phyloP scores from a whole-genome alignment of 2,888 invertebrate genomes.

The Anthrax anthrax region DNA sequence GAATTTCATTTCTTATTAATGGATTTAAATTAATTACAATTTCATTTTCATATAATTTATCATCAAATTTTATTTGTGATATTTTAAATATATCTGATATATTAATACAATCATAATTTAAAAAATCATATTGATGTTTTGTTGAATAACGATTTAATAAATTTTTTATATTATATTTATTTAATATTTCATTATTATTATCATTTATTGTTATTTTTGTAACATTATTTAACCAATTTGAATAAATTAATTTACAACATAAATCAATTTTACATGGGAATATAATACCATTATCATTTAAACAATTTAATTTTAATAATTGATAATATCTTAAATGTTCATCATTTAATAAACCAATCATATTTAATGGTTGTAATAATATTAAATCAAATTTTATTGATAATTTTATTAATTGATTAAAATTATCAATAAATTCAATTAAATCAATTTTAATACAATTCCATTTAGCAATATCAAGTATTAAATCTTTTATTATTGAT shows the following conservation, averaged over 20 bases:
- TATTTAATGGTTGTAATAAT: slow-evolving; percentile 11
- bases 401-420: slow-evolving; percentile 3
- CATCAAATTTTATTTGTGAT: slow-evolving; percentile 7
- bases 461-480: slow-evolving; percentile 7
- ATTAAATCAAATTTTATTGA: slow-evolving; percentile 10
- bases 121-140: slow-evolving; percentile 10
- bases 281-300: slow-evolving; percentile 7
- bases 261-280: slow-evolving; percentile 10
- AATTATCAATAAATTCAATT: slow-evolving; percentile 9
- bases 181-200: slow-evolving; percentile 1
- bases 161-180: slow-evolving; percentile 3
- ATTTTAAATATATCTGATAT: slow-evolving; percentile 8
- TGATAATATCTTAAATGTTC: slow-evolving; percentile 10
- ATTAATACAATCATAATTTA: slow-evolving; percentile 7
- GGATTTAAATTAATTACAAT: slow-evolving; percentile 6
- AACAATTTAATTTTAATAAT: slow-evolving; percentile 2
- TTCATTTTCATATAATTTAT: slow-evolving; percentile 5
- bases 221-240: slow-evolving; percentile 9
- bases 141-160: slow-evolving; percentile 10
- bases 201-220: background rate
- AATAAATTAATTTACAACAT: slow-evolving; percentile 10
- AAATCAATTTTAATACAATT: slow-evolving; percentile 8
- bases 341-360: slow-evolving; percentile 7
- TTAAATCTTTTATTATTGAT: slow-evolving; percentile 4
- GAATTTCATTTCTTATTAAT: background rate